Base-by-base conservation (phyloP, 2,113 vertebrate genomes). In the Chionomys nivalis region DNA sequence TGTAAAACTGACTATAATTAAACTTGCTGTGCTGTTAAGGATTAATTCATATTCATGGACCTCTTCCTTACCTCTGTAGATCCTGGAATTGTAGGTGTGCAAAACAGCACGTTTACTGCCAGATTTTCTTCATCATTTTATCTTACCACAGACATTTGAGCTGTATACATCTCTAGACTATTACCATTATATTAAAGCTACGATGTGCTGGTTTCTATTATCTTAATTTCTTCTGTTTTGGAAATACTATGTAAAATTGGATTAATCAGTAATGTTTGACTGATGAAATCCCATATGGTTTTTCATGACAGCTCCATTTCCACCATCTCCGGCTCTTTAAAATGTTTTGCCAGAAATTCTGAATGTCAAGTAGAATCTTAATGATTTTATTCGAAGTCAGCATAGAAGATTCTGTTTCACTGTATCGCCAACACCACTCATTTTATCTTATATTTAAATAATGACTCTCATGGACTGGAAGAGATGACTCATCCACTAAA, bases 401-500 rank as follows among this genome's bases (percentile, higher is more conserved):
- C 24, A 39, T 8, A 14, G 28, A 33, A 24, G 3, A 2, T 4
- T 89, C 2, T 3, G 21, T 68, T 75, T 49, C 4, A 17, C 33
- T 16, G 26, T 9, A 26, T 33, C 26, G 17, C 7, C 0, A 12
- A 0, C 5, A 65, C 0, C 19, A 24, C 12, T n/a, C 81, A 1
- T 65, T 52, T 44, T 66, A 42, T 63, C 13, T 81, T 52, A 11
- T 52, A 44, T 9, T 65, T 44, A 47, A 76, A 49, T 16, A 58
- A 31, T 55, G 76, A 42, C 6, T 33, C 42, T 55, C 7, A 11
- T 85, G 31, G 61, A 5, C 68, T 4, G n/a, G 31, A 31, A 70
- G 8, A 49, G 1, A 2, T 66, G 21, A 6, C 19, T 83, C 3
- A 3, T 4, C 13, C 12, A 16, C 63, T 42, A 31, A 83, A 28